Evolutionary conservation across 2,797 vertebrate species (phyloP).

Genomic region (Erethizon dorsatum): DNA sequence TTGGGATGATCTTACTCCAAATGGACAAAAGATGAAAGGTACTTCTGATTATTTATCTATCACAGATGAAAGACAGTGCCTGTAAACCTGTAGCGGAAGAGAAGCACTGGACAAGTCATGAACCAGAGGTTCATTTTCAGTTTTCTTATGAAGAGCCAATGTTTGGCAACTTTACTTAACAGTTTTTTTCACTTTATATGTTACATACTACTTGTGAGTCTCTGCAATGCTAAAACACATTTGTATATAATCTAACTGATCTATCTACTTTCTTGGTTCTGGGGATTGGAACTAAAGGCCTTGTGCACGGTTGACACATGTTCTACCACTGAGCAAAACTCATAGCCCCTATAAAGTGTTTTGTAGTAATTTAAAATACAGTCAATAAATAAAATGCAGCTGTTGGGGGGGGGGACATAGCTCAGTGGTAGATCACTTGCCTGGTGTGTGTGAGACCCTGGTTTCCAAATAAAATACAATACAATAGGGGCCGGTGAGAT

Average conservation of each 20-base stretch:
- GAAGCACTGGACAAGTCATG: neutral
- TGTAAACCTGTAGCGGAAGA: neutral
- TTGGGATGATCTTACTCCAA: neutral
- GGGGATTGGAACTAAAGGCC: neutral
- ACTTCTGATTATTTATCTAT: neutral
- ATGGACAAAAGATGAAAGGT: neutral
- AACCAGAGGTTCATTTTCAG: neutral
- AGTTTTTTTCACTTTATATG: neutral
- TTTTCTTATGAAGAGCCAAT: neutral
- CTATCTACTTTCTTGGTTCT: neutral
- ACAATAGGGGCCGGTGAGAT: no score
- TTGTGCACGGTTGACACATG: neutral
- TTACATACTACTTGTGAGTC: neutral
- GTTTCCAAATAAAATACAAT: neutral
- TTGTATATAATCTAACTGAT: neutral
- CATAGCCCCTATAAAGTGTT: neutral
- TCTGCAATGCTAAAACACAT: neutral
- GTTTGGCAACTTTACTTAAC: neutral
- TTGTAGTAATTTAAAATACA: constrained; percentile 18
- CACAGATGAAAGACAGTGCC: neutral
- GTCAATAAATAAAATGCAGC: neutral
- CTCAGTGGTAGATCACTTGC: neutral
- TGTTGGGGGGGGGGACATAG: neutral
- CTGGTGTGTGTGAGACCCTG: neutral
- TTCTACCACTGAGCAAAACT: neutral